These are phyloP conservation scores for Teleogryllus occipitalis DNA, from an alignment of 1,140 invertebrate species.

Conservation along the genomic window DNA sequence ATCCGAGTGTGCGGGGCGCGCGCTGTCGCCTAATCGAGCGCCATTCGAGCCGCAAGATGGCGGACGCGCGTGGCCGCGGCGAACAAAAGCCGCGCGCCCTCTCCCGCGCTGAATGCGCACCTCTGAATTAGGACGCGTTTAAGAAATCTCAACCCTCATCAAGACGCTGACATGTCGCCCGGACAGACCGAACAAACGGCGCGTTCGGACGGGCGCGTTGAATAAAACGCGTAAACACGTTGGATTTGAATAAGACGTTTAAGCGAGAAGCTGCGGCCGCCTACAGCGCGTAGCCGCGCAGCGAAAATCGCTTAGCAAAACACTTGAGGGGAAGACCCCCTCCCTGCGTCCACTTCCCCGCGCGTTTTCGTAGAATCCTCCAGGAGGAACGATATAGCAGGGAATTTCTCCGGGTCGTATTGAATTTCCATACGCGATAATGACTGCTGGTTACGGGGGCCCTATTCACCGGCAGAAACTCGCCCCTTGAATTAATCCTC, in stretches of 20 bases:
- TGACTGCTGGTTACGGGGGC: too few species aligned
- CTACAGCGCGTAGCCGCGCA: background rate
- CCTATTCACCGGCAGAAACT: too few species aligned
- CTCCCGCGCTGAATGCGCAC: too few species aligned
- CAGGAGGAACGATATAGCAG: too few species aligned
- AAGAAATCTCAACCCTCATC: slow-evolving; percentile 1
- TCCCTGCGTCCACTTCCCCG: too few species aligned
- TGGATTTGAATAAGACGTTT: background rate
- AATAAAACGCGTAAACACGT: background rate
- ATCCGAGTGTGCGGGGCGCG: too few species aligned
- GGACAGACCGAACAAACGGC: background rate
- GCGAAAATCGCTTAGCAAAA: background rate
- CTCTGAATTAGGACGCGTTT: background rate
- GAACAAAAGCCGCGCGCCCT: background rate
- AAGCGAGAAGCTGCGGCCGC: background rate
- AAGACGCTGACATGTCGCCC: background rate
- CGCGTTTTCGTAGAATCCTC: too few species aligned
- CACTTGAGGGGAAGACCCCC: background rate
- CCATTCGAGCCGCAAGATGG: background rate
- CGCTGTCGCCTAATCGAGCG: background rate
- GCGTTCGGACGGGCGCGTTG: background rate
- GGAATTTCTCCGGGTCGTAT: too few species aligned
- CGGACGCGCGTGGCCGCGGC: background rate
- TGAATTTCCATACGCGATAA: too few species aligned
- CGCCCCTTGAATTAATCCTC: too few species aligned